Evolutionary conservation across 2,888 invertebrate genomes (phyloP), one percentile per base, ranked within the genome.

Genomic region (Opisthograptis luteolata): DNA sequence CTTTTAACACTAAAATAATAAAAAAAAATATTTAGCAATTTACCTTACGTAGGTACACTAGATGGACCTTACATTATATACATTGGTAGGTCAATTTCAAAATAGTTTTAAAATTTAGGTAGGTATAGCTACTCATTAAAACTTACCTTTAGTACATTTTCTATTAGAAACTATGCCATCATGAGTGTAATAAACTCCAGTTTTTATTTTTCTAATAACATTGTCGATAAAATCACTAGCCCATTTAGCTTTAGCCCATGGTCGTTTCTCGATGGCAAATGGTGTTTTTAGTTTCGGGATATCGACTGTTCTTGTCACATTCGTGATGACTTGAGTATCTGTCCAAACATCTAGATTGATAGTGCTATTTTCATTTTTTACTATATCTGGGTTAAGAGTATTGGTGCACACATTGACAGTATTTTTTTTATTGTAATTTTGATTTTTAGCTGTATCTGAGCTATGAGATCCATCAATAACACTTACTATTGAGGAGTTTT

Each of bases 191-290:
- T 88, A 88, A 41, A 75, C 73, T 30, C 89, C 89, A 53, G 55
- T 73, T 36, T 73, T 78, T 14, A 89, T 73, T 54, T 87, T 87
- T 45, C 64, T 79, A 25, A 88, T 82, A 9, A 89, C 76, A 47
- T 76, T 85, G n/a, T 89, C 89, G 39, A 88, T 80, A 36, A 85
- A 81, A 35, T 87, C 84, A 60, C 77, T 86, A 0, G 81, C 77
- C 78, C 81, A 74, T 60, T 76, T 86, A 6, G 73, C 70, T 68
- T 80, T 87, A 7, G 76, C 61, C 79, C 81, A 79, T 8, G 74
- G 69, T 44, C 70, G 55, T 43, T 52, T 51, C 25, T 45, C 22
- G 3, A n/a, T 2, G 17, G 31, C 3, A 20, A 13, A n/a, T 2
- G 2, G 14, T 12, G 12, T 1, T 32, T 17, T 32, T 14, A 9